phyloP scores from a whole-genome alignment of 2,888 invertebrate genomes.

The Tineola bisselliella region DNA sequence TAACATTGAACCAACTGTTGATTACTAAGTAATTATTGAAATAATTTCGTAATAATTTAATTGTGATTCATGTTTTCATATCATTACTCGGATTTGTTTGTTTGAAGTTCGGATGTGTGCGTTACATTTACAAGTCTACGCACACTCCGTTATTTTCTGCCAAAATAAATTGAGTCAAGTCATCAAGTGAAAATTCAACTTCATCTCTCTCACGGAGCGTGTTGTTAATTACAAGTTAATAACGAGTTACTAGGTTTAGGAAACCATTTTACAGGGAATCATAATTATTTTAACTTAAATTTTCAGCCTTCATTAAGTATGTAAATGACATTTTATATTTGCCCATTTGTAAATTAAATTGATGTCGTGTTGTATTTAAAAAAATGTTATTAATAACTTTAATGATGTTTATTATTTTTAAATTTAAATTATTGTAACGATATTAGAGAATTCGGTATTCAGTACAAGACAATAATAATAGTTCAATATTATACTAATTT shows the following conservation, averaged over 20 bases:
- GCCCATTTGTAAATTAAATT: no score
- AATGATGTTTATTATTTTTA: no score
- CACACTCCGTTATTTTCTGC: not conserved
- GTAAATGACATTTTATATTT: no score
- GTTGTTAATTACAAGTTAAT: constrained; percentile 8
- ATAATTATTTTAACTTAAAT: not conserved
- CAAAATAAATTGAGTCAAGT: constrained; percentile 12
- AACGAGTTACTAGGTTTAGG: constrained; percentile 12
- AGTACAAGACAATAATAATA: no score
- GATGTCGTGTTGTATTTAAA: no score
- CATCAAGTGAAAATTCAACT: constrained; percentile 7
- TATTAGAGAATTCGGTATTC: no score
- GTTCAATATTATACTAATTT: not conserved
- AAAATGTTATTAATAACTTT: no score
- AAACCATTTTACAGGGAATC: not conserved
- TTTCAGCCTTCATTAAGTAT: not conserved
- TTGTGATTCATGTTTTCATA: not conserved
- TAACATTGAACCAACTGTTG: not conserved
- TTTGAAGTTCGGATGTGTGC: not conserved
- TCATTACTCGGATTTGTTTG: not conserved
- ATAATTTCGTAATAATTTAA: not conserved
- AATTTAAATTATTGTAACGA: no score
- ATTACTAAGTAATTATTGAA: not conserved
- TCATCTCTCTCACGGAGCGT: constrained; percentile 7
- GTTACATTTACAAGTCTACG: not conserved